Evolutionary conservation across 2,888 invertebrate species (phyloP), one percentile per base, ranked within the genome.

Genomic region (Cybosia mesomella): DNA sequence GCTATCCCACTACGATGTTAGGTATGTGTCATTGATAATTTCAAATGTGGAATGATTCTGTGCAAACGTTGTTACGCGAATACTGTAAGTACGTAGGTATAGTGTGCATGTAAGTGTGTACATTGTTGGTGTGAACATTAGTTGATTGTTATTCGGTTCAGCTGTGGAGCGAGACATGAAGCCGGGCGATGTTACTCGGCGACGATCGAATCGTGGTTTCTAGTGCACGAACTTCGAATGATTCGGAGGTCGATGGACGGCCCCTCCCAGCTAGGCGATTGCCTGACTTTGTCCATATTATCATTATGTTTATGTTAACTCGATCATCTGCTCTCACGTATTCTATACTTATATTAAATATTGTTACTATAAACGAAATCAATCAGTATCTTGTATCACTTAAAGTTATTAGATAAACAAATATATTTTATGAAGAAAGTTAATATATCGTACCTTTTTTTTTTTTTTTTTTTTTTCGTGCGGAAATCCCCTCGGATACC

Each of bases 71-170:
- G 82, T 85, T 86, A 85, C 76, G 69, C 60, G 55, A 72, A 9
- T 49, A 49, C 49, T 43, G 15, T 39, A 39, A 15, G 60, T 72
- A 68, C 58, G 62, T 55, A 64, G 58, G 62, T 71, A 66, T 62
- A 71, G 32, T 59, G 39, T 63, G 66, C 67, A 66, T 70, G 71
- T 75, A 63, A 62, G 81, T 74, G 58, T 71, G 73, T 69, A 68
- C 68, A 73, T 74, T 82, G 84, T 76, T 73, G 75, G 76, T 81
- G 83, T 76, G 81, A 81, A 83, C 80, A 80, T 80, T 71, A 83
- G 76, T 83, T 81, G 83, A 87, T 91, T 89, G 85, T 85, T 87
- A 91, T 91, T 89, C 90, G 83, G 87, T 84, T 83, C 87, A 89
- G 84, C 82, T 74, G 74, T 77, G 76, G 74, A 74, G 76, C 75